These are phyloP conservation scores for Glaucomys volans DNA, from an alignment of 2,113 vertebrate genomes.

Conservation along the genomic window DNA sequence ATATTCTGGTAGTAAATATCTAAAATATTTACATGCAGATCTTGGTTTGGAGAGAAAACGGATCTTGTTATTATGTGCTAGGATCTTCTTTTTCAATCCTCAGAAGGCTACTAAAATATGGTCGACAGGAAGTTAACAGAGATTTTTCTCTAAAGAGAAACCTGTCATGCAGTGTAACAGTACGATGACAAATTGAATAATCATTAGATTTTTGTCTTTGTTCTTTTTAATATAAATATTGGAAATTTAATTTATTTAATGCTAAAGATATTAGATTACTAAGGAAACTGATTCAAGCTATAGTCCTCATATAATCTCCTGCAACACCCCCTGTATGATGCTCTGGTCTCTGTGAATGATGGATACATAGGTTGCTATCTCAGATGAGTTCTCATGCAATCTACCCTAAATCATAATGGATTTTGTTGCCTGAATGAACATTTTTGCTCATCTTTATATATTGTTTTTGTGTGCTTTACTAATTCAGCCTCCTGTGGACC, in stretches of 20 bases:
- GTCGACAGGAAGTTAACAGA: neutral
- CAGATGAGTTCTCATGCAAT: neutral
- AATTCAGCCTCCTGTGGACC: neutral
- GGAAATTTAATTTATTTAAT: neutral
- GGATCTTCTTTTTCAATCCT: neutral
- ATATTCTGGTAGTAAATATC: neutral
- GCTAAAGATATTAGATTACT: neutral
- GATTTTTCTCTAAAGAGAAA: neutral
- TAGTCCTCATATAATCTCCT: neutral
- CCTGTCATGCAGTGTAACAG: neutral
- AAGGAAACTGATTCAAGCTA: neutral
- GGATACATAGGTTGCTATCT: neutral
- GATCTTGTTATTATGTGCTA: neutral
- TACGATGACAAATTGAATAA: neutral
- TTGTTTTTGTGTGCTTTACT: neutral
- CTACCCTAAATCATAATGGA: neutral
- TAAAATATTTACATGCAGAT: neutral
- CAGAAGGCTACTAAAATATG: neutral
- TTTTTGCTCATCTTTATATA: neutral
- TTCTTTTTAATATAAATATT: neutral
- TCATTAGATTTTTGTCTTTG: neutral
- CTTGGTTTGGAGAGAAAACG: neutral
- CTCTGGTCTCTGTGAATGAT: neutral
- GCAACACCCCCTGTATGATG: neutral
- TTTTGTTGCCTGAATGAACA: neutral